Base-by-base conservation (phyloP, 1,140 invertebrate genomes). In the Augochlora pura region DNA sequence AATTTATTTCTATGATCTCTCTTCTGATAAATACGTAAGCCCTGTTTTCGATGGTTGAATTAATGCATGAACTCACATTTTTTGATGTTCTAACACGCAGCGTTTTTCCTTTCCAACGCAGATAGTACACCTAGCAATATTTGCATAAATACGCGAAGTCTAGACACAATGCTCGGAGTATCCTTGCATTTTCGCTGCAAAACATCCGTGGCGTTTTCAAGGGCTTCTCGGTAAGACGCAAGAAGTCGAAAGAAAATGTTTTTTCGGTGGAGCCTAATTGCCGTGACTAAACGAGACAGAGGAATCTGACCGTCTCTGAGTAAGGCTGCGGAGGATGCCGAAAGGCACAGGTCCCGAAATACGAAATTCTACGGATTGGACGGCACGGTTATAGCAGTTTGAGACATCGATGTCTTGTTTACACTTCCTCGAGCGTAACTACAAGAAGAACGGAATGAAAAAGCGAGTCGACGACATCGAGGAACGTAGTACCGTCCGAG, bases 401-500 rank as follows among this genome's bases (percentile, higher is more conserved):
- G 64, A 82, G 59, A 52, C n/a, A 59, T 72, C 57, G 65, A 77
- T 83, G 69, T 81, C 72, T 85, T 85, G 83, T 85, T 85, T 85
- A 85, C 66, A 65, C 66, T 66, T 62, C 62, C 60, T 62, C 49
- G 42, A 25, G 64, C 57, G 46, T 46, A 46, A 46, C 66, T 70
- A 27, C 25, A n/a, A 14, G 73, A 68, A 66, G 78, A 77, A 71
- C 54, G 62, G 49, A 80, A 27, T 69, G 73, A 77, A 85, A 85
- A 83, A 77, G 70, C 83, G 73, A 85, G 83, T 85, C 82, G 84
- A 85, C 82, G 83, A 85, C 83, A 85, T 84, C 73, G 69, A 62
- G 38, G 77, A 80, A 77, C 74, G 69, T 23, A 57, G 67, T 57
- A 69, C 67, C 46, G 49, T 54, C 67, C 49, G 12, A 57, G 68